Evolutionary conservation across 2,888 invertebrate species (phyloP).

Genomic region (Campaea margaritaria): DNA sequence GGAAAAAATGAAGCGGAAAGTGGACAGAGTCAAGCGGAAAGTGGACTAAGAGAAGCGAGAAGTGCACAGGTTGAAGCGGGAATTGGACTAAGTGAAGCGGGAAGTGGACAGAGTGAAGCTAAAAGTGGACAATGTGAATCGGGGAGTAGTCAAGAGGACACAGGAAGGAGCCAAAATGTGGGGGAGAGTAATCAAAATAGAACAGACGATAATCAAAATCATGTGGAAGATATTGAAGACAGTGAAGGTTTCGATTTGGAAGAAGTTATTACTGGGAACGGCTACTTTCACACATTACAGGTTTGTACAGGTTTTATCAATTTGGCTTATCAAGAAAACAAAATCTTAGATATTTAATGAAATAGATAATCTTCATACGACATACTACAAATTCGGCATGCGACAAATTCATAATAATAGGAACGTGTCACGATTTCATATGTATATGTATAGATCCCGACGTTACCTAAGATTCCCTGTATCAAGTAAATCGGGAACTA

Average conservation of each 20-base stretch:
- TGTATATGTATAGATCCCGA: too few relatives aligned
- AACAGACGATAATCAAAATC: slow-evolving; percentile 4
- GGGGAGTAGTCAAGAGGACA: background rate
- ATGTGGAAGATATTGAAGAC: background rate
- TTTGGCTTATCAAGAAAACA: too few relatives aligned
- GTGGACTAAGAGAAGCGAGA: background rate
- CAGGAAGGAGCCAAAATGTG: background rate
- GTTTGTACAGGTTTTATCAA: slow-evolving; percentile 39
- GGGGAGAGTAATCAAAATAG: slow-evolving; percentile 9
- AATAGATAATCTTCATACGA: too few relatives aligned
- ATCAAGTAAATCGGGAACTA: too few relatives aligned
- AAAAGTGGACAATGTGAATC: background rate
- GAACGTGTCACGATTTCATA: too few relatives aligned
- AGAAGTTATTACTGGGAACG: slow-evolving; percentile 54
- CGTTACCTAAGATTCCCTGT: too few relatives aligned
- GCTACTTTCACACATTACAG: slow-evolving; percentile 64
- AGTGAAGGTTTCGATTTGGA: background rate
- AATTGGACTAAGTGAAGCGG: background rate
- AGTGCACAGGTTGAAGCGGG: background rate
- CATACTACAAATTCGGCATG: too few relatives aligned
- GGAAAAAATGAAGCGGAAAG: background rate
- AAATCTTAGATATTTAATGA: too few relatives aligned
- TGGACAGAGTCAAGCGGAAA: slow-evolving; percentile 12
- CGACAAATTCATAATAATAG: too few relatives aligned
- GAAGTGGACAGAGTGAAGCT: background rate